Evolutionary conservation across 2,113 vertebrate genomes (phyloP).

Genomic region (Otus sunia): DNA sequence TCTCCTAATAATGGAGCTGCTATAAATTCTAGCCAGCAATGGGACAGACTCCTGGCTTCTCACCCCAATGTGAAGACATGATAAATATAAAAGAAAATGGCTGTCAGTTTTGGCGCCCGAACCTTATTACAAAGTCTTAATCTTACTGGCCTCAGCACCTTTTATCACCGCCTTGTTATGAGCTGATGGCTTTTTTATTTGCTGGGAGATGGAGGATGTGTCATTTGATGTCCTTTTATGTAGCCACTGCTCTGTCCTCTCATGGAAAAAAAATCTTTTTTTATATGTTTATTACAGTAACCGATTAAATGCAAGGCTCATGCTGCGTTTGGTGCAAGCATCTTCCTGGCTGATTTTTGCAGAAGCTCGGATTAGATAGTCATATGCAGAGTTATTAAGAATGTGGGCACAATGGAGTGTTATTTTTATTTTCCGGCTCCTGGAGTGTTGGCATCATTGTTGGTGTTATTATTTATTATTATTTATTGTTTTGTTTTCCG

Average conservation of each 20-base stretch:
- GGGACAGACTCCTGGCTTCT: constrained; percentile 86
- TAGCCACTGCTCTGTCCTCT: constrained; percentile 82
- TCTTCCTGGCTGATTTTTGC: constrained; percentile 9
- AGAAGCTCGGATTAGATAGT: constrained; percentile 32
- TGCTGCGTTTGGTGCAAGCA: constrained; percentile 56
- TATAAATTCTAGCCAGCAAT: constrained; percentile 93
- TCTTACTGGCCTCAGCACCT: constrained; percentile 89
- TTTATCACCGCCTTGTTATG: constrained; percentile 92
- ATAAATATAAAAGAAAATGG: constrained; percentile 93
- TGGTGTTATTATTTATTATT: constrained; percentile 67
- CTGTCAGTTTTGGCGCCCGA: constrained; percentile 87
- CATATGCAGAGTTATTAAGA: constrained; percentile 52
- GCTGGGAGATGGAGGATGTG: constrained; percentile 86
- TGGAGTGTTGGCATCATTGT: neutral
- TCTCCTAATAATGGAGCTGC: constrained; percentile 92
- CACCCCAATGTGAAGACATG: constrained; percentile 90
- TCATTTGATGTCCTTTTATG: constrained; percentile 89
- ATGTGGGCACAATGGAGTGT: constrained; percentile 46
- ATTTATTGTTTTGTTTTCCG: constrained; percentile 67
- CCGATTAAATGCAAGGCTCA: constrained; percentile 74
- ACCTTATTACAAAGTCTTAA: constrained; percentile 95
- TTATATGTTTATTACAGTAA: constrained; percentile 84
- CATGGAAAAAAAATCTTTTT: constrained; percentile 70
- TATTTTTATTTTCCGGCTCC: constrained; percentile 54
- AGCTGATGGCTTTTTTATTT: constrained; percentile 90